Conservation (phyloP, 2,888 invertebrate species). For the Amphipoea oculea region DNA sequence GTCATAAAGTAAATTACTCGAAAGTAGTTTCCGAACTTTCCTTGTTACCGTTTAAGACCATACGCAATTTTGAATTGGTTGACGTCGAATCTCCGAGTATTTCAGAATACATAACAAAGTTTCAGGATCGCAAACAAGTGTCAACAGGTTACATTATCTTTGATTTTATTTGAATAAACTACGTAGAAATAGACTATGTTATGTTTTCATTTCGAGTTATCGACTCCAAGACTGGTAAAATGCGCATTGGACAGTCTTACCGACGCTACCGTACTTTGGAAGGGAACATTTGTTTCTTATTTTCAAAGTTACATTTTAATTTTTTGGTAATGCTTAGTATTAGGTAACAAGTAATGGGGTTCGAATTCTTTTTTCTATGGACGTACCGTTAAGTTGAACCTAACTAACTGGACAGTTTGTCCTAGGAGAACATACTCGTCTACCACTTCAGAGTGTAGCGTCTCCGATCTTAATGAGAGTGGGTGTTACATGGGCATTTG, state of each 20-base stretch:
- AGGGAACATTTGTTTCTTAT: too few relatives aligned
- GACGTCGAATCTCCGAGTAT: neutral
- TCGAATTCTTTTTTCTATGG: too few relatives aligned
- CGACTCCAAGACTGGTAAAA: neutral
- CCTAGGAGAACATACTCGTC: too few relatives aligned
- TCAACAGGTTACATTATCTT: constrained; percentile 21
- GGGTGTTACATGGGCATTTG: too few relatives aligned
- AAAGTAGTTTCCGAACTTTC: constrained; percentile 25
- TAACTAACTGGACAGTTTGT: too few relatives aligned
- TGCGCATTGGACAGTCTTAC: neutral
- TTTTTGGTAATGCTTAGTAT: too few relatives aligned
- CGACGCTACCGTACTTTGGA: too few relatives aligned
- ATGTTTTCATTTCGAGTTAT: neutral
- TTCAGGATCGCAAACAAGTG: constrained; percentile 11
- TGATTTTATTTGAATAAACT: neutral
- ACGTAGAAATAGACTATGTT: neutral
- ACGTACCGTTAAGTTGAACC: too few relatives aligned
- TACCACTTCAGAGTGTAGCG: too few relatives aligned
- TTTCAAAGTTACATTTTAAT: too few relatives aligned
- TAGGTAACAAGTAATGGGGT: too few relatives aligned
- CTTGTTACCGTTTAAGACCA: neutral
- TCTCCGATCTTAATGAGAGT: too few relatives aligned
- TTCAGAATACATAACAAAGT: constrained; percentile 11
- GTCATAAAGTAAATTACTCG: constrained; percentile 20
- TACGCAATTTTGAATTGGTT: neutral